phyloP scores from a whole-genome alignment of 92 coral and sea anemone species.

The Siderastrea siderea region DNA sequence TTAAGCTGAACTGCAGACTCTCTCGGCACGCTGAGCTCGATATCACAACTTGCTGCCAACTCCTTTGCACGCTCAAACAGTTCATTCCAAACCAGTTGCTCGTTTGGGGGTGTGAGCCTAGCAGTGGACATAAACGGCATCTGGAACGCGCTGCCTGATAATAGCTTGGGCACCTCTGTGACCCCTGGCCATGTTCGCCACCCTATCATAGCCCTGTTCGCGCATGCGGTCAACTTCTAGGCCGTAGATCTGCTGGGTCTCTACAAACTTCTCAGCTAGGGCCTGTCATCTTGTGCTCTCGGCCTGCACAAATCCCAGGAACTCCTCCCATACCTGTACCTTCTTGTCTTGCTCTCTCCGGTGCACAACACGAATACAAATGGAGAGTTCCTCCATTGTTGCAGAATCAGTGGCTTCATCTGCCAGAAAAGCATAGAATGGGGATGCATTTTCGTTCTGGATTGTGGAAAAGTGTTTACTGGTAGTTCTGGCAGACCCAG shows the following conservation, averaged over 20 bases:
- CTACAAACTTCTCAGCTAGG: no score
- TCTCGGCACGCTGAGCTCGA: slow-evolving; percentile 20
- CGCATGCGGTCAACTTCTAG: slow-evolving; percentile 15
- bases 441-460: slow-evolving; percentile 6
- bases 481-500: no score
- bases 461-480: background rate
- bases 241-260: no score
- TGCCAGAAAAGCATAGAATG: slow-evolving; percentile 34
- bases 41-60: slow-evolving; percentile 14
- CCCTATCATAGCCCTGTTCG: slow-evolving; percentile 44
- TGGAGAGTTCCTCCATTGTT: no score
- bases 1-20: background rate
- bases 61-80: slow-evolving; percentile 29
- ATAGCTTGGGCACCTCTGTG: slow-evolving; percentile 52
- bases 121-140: slow-evolving; percentile 35
- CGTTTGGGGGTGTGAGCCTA: slow-evolving; percentile 44
- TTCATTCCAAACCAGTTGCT: slow-evolving; percentile 23
- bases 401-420: slow-evolving; percentile 58
- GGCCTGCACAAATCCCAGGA: no score
- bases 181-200: slow-evolving; percentile 35
- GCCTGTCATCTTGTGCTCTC: no score
- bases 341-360: no score
- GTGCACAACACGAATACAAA: no score
- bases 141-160: slow-evolving; percentile 37
- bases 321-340: no score